Evolutionary conservation across 2,797 vertebrate species (phyloP), one percentile per base, ranked within the genome.

Genomic region (Oryzias dopingdopingensis): DNA sequence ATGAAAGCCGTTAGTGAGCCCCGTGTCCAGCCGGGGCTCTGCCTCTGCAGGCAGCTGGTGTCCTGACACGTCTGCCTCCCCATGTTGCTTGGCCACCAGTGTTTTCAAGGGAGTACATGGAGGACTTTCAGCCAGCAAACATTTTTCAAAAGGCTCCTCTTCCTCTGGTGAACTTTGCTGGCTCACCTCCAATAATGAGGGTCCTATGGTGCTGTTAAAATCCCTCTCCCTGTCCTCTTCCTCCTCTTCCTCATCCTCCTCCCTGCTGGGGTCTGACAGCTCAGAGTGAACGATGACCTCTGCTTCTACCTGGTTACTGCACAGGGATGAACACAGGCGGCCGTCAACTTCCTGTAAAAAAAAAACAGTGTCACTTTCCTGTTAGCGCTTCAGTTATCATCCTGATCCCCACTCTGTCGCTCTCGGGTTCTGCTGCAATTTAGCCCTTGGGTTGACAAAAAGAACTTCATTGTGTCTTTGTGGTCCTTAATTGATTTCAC

Each of bases 251-350:
- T 37, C 81, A 15, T 63, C 62, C 51, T 67, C 72, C 52, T 66
- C 80, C 42, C 73, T 88, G 58, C 67, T 79, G 16, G 89, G 90
- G 17, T 96, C 93, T 8, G 92, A 91, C 61, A 96, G 93, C 86
- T 96, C 95, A 1, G 96, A 97, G 82, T 98, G 97, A 70, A 99
- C 96, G 0, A 98, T 98, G 77, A 99, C 96, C 40, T 98, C 94
- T 0, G 97, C 96, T 82, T 99, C 94, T 51, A 99, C 92, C 83
- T 94, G 94, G 85, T 96, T 94, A 47, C 91, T 88, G 81, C 76
- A 88, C 65, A 87, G 80, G 22, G 88, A 86, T 0, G 87, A 67
- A 0, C 71, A 79, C 6, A 90, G 79, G 56, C 72, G 90, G 77
- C 91, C 94, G 46, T 85, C 91, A 4, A 81, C 52, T 43, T 89